Percentiles rank a stretch among this genome's conserved stretches.
Conservation (phyloP, 2,113 vertebrate genomes). For the Litocranius walleri region DNA sequence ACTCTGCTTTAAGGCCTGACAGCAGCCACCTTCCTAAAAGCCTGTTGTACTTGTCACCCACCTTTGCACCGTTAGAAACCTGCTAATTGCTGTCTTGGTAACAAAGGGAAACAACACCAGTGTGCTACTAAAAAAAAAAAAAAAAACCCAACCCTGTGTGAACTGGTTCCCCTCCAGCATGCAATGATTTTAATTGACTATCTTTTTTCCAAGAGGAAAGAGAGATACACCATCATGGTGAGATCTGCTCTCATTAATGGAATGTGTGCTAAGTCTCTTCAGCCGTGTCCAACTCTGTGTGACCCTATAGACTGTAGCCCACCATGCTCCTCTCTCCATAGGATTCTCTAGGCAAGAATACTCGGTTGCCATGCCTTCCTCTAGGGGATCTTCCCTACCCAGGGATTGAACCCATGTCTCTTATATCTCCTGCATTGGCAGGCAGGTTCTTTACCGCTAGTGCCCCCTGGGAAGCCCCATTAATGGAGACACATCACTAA, state of each 20-base stretch:
- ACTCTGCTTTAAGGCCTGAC: conserved; percentile 35
- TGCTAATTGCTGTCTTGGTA: conserved; percentile 79
- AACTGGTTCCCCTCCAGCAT: conserved; percentile 64
- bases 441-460: not conserved
- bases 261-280: not conserved
- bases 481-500: conserved; percentile 53
- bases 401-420: not conserved
- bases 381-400: not conserved
- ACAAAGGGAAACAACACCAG: conserved; percentile 76
- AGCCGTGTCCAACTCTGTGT: not conserved
- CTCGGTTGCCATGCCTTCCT: not conserved
- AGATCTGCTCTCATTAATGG: conserved; percentile 61
- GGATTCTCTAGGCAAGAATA: not conserved
- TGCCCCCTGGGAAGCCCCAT: not conserved
- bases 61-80: conserved; percentile 76
- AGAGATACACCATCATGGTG: conserved; percentile 60
- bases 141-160: not conserved
- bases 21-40: conserved; percentile 65
- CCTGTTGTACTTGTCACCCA: conserved; percentile 65
- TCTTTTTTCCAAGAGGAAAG: conserved; percentile 68
- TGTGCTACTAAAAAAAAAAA: conserved; percentile 54
- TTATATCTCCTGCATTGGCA: not conserved
- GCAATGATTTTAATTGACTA: conserved; percentile 75
- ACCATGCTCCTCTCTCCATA: not conserved
- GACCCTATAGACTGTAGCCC: not conserved